Percentiles rank a stretch among this genome's conserved stretches.
Conservation (phyloP, 2,113 vertebrate species). For the Ploceus nigricollis region DNA sequence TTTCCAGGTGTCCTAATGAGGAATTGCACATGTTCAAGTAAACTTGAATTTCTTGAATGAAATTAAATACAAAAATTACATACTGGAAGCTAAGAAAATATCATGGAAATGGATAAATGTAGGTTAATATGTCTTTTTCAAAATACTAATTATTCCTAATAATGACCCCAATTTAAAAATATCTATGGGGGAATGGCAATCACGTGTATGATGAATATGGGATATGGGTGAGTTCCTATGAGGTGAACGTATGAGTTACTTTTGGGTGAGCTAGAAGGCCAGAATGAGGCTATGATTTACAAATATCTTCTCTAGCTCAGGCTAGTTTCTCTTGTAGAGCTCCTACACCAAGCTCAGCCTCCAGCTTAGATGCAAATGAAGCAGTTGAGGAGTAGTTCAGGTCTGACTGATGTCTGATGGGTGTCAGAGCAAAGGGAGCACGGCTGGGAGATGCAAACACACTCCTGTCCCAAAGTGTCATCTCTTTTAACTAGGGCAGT, state of each 20-base stretch:
- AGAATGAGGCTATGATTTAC: neutral
- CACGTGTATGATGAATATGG: neutral
- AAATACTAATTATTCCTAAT: neutral
- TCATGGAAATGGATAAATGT: neutral
- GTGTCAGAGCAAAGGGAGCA: fast-evolving
- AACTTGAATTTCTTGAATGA: neutral
- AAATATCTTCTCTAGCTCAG: neutral
- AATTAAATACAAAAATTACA: neutral
- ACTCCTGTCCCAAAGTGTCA: fast-evolving
- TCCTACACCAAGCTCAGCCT: neutral
- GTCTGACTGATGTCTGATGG: neutral
- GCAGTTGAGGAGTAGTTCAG: neutral
- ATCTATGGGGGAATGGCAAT: neutral
- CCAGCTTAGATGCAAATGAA: neutral
- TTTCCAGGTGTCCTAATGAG: neutral
- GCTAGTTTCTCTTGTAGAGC: neutral
- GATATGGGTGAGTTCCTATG: neutral
- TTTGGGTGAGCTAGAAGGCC: neutral
- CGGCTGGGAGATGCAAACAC: neutral
- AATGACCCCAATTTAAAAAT: neutral
- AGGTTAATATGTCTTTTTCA: neutral
- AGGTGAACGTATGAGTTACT: neutral
- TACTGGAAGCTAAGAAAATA: neutral
- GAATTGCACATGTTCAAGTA: neutral
- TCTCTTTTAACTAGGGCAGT: neutral